Conservation (phyloP, 2,113 vertebrate genomes). For the Polyodon spathula region DNA sequence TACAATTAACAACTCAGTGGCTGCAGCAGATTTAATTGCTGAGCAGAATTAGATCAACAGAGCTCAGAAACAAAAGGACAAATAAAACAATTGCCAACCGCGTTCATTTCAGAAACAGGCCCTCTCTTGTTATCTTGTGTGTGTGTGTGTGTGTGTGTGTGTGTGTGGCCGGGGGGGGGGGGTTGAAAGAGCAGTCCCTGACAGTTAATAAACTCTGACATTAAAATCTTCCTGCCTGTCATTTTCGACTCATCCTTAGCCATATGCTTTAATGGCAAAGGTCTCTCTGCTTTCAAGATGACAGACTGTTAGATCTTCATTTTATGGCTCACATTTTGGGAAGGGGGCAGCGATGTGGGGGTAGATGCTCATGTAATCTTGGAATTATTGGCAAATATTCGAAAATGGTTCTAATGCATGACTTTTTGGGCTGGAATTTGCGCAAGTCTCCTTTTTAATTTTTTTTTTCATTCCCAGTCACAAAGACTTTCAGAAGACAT, state of each 20-base stretch:
- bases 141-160: slow-evolving; percentile 13
- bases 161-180: slow-evolving; percentile 9
- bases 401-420: too few relatives aligned
- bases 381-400: background rate
- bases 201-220: slow-evolving; percentile 25
- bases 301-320: slow-evolving; percentile 1
- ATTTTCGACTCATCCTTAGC: slow-evolving; percentile 14
- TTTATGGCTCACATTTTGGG: slow-evolving; percentile 4
- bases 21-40: too few relatives aligned
- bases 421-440: too few relatives aligned
- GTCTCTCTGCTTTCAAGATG: slow-evolving; percentile 8
- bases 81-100: slow-evolving; percentile 7
- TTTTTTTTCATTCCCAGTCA: too few relatives aligned
- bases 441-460: too few relatives aligned
- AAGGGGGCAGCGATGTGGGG: background rate
- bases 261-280: slow-evolving; percentile 14
- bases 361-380: slow-evolving; percentile 1
- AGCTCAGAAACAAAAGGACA: background rate
- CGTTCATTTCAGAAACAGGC: slow-evolving; percentile 11
- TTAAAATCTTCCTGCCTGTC: slow-evolving; percentile 21
- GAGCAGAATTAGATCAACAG: too few relatives aligned
- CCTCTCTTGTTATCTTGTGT: slow-evolving; percentile 5
- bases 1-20: background rate
- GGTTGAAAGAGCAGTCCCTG: slow-evolving; percentile 19
- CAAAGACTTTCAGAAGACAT: too few relatives aligned